A percentile compares a stretch with the other conserved stretches of the same genome.
Evolutionary conservation across 1,140 invertebrate species (phyloP).

Genomic region (Leptopilina boulardi): DNA sequence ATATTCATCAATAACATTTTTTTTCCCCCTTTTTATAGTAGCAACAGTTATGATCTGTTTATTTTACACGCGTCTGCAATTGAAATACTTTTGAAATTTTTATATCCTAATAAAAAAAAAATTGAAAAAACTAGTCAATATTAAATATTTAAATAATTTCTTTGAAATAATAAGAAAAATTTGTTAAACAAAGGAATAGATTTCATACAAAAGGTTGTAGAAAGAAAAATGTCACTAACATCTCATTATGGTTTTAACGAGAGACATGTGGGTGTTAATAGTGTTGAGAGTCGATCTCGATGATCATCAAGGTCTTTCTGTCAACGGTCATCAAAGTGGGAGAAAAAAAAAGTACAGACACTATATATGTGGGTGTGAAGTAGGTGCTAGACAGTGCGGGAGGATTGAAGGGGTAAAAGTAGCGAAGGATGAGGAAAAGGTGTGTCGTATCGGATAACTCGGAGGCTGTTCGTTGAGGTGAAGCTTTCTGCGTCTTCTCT

Average conservation of each 20-base stretch:
- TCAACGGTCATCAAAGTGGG: constrained; percentile 19
- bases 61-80: neutral
- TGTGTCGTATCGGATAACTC: constrained; percentile 28
- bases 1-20: neutral
- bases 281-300: neutral
- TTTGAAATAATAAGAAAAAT: too few species aligned
- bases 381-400: neutral
- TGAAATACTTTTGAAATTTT: neutral
- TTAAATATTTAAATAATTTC: neutral
- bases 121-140: neutral
- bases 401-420: constrained; percentile 11
- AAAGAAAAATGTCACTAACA: neutral
- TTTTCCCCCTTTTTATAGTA: neutral
- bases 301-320: constrained; percentile 20
- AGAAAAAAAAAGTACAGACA: constrained; percentile 9
- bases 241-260: constrained; percentile 3
- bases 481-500: constrained; percentile 8
- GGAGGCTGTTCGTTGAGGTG: constrained; percentile 18
- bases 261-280: constrained; percentile 14
- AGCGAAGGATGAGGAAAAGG: constrained; percentile 24
- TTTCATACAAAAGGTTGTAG: too few species aligned
- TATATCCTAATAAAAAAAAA: neutral
- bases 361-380: constrained; percentile 11
- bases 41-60: constrained; percentile 5
- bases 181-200: neutral